Percentiles rank a stretch among this genome's conserved stretches.
phyloP scores from a whole-genome alignment of 2,797 vertebrate genomes.

The Spinibarbus caldwelli region DNA sequence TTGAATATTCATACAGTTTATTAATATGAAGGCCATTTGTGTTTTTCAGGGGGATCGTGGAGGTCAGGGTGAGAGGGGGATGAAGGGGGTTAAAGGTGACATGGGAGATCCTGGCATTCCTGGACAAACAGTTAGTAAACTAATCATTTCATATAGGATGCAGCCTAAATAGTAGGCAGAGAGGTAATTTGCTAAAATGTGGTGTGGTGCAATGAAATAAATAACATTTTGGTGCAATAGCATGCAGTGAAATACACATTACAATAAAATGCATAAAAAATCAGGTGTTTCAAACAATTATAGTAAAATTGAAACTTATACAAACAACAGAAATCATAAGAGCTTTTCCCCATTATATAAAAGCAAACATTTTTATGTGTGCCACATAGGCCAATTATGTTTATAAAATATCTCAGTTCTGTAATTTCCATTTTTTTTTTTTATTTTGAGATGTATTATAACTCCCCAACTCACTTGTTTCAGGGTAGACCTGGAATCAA shows the following conservation, averaged over 20 bases:
- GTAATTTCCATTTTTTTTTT: background rate
- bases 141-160: background rate
- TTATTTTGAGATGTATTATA: background rate
- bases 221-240: background rate
- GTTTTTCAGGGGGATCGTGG: conserved; percentile 84
- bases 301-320: background rate
- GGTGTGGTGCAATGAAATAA: background rate
- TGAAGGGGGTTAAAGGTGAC: conserved; percentile 86
- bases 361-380: background rate
- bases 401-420: background rate
- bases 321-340: background rate
- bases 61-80: conserved; percentile 81
- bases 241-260: background rate
- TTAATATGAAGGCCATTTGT: background rate
- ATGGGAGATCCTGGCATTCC: conserved; percentile 81
- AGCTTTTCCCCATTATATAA: background rate
- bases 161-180: background rate
- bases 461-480: conserved; percentile 25
- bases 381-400: background rate
- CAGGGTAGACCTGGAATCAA: conserved; percentile 84
- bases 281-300: background rate
- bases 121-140: conserved; percentile 81
- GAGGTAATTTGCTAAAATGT: background rate
- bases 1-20: background rate
- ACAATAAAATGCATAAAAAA: background rate